A percentile compares a stretch with the other conserved stretches of the same genome.
Evolutionary conservation across 2,113 vertebrate genomes (phyloP).

Genomic region (Oncorhynchus mykiss): DNA sequence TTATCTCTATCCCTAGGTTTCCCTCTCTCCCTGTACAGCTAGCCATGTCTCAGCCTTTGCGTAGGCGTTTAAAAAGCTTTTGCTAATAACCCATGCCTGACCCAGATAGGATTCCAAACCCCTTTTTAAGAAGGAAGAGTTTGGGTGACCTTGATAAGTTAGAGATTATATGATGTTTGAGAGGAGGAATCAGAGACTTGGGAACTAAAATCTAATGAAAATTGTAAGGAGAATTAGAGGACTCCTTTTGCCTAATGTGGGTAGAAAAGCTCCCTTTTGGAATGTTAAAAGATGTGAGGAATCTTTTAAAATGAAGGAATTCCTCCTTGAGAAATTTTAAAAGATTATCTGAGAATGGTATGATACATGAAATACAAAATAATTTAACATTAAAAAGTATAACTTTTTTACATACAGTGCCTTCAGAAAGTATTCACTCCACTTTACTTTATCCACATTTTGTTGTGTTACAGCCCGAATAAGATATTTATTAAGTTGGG

Average conservation of each 20-base stretch:
- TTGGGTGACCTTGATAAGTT: constrained; percentile 19
- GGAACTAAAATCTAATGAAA: constrained; percentile 28
- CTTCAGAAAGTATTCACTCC: too few species aligned
- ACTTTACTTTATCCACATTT: too few species aligned
- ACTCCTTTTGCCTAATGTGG: neutral
- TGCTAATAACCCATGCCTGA: constrained; percentile 34
- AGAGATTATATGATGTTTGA: constrained; percentile 31
- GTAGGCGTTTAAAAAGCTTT: constrained; percentile 25
- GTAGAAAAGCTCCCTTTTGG: too few species aligned
- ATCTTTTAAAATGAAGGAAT: neutral
- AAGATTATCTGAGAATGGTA: too few species aligned
- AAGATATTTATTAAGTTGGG: too few species aligned
- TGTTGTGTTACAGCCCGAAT: too few species aligned
- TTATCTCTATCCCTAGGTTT: neutral
- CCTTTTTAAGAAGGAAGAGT: constrained; percentile 26
- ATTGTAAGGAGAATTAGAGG: constrained; percentile 2
- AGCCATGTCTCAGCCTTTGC: neutral
- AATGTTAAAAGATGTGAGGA: neutral
- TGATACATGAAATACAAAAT: too few species aligned
- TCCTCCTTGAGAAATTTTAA: too few species aligned
- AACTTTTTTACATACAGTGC: too few species aligned
- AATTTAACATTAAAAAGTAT: too few species aligned
- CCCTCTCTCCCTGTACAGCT: neutral
- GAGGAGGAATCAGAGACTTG: constrained; percentile 13
- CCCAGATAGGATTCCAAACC: constrained; percentile 34